Conservation (phyloP, 2,888 invertebrate species). For the Campaea margaritaria region DNA sequence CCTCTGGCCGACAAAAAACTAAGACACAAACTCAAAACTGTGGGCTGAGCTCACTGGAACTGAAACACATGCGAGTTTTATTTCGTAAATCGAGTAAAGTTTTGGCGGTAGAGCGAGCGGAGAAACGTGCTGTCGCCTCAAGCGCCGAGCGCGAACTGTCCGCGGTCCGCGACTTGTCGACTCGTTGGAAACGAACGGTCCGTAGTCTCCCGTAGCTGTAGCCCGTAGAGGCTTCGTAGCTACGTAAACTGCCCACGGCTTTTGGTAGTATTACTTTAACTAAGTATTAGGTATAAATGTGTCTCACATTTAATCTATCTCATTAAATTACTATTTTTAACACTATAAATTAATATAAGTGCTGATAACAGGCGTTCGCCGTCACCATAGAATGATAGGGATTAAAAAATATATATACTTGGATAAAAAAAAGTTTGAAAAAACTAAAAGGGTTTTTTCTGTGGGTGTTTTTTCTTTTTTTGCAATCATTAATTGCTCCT, state of each 20-base stretch:
- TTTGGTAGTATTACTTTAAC: too few relatives aligned
- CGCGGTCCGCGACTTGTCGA: slow-evolving; percentile 10
- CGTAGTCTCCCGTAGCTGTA: slow-evolving; percentile 20
- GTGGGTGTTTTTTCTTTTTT: too few relatives aligned
- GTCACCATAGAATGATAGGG: too few relatives aligned
- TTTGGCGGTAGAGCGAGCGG: slow-evolving; percentile 4
- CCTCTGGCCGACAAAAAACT: slow-evolving; percentile 11
- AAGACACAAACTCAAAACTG: slow-evolving; percentile 21
- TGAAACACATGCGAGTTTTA: slow-evolving; percentile 13
- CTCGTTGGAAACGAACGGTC: slow-evolving; percentile 21
- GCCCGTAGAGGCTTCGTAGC: slow-evolving; percentile 23
- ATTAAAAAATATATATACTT: too few relatives aligned
- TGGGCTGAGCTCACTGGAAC: slow-evolving; percentile 9
- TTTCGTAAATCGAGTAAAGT: slow-evolving; percentile 30
- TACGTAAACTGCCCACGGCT: slow-evolving; percentile 21
- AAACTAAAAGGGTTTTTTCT: too few relatives aligned
- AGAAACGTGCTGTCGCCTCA: slow-evolving; percentile 15
- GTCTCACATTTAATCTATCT: too few relatives aligned
- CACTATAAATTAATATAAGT: too few relatives aligned
- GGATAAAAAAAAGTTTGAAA: too few relatives aligned
- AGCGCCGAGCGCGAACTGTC: slow-evolving; percentile 31
- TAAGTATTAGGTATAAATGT: too few relatives aligned
- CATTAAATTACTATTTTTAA: too few relatives aligned
- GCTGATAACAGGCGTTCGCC: too few relatives aligned
- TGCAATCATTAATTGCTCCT: too few relatives aligned